Base-by-base conservation (phyloP, 2,797 vertebrate genomes). In the Urocyon cinereoargenteus region DNA sequence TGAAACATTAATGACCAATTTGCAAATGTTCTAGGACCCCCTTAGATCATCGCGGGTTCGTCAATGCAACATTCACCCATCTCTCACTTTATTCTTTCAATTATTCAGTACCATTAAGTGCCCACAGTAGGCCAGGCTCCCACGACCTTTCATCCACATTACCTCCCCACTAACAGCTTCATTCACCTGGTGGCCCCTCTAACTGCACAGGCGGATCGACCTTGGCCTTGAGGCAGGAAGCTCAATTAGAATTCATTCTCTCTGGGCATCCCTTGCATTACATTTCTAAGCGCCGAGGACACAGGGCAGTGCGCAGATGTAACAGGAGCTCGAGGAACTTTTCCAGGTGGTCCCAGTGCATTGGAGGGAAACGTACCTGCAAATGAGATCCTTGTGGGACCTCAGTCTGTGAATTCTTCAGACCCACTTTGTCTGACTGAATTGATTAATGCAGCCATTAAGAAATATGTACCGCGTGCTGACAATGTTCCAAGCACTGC, bases 1-100 rank as follows among this genome's bases (percentile, higher is more conserved):
- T 81, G 90, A 97, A 90, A 94, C 81, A 83, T 90, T 91, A 90
- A 88, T 73, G 97, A 34, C 82, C 86, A 75, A 86, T 95, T 55
- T 97, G 95, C 91, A 90, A 97, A 87, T 59, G 70, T 81, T 55
- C 82, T 22, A 14, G 8, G 78, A 66, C 49, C 55, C 36, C 53
- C 53, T 87, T 45, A 10, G 72, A 66, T 90, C 85, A 26, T 51
- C 22, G 5, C 0, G 0, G 34, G 86, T 40, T 61, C 86, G 72
- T 86, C 73, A 62, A 22, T 14, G 68, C 53, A 18, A 49, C 36
- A 0, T 28, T 57, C 3, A 0, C 62, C 70, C 19, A 7, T 18
- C 66, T 95, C 66, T 72, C 57, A 9, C 72, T 83, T 64, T 40
- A 40, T 53, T 77, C 53, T 75, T 90, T 96, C 84, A 94, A 91